Conservation (phyloP, 1,140 invertebrate genomes). For the Manduca sexta region DNA sequence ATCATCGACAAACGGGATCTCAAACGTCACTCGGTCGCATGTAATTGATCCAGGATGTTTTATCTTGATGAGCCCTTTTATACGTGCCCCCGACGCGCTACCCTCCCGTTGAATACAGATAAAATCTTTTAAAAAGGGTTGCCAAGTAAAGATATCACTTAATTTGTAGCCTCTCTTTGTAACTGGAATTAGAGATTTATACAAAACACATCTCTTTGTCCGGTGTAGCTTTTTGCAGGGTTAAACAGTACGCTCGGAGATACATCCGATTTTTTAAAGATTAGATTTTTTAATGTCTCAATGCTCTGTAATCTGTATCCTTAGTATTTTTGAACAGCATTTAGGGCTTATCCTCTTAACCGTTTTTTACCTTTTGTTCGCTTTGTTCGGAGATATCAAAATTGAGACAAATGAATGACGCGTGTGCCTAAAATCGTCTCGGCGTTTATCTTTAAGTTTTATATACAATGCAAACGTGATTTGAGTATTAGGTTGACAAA, state of each 20-base stretch:
- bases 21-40: conserved; percentile 60
- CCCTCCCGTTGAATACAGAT: conserved; percentile 62
- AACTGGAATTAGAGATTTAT: conserved; percentile 53
- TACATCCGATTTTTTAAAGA: conserved; percentile 38
- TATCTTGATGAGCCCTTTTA: conserved; percentile 70
- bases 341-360: conserved; percentile 54
- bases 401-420: conserved; percentile 58
- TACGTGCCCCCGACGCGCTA: conserved; percentile 63
- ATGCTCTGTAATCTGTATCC: conserved; percentile 46
- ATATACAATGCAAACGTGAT: conserved; percentile 48
- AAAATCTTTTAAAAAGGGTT: conserved; percentile 69
- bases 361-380: conserved; percentile 44
- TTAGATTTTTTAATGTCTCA: conserved; percentile 42
- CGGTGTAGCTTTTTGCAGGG: conserved; percentile 29
- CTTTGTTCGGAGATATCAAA: conserved; percentile 48
- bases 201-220: conserved; percentile 48
- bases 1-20: conserved; percentile 55
- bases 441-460: conserved; percentile 38
- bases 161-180: conserved; percentile 71
- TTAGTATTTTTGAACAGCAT: conserved; percentile 43
- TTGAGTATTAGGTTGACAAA: conserved; percentile 50
- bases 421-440: conserved; percentile 53
- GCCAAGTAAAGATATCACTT: conserved; percentile 70
- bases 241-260: conserved; percentile 18
- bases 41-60: conserved; percentile 70